Evolutionary conservation across 2,113 vertebrate genomes (phyloP), one percentile per base, ranked within the genome.

Genomic region (Rhineura floridana): DNA sequence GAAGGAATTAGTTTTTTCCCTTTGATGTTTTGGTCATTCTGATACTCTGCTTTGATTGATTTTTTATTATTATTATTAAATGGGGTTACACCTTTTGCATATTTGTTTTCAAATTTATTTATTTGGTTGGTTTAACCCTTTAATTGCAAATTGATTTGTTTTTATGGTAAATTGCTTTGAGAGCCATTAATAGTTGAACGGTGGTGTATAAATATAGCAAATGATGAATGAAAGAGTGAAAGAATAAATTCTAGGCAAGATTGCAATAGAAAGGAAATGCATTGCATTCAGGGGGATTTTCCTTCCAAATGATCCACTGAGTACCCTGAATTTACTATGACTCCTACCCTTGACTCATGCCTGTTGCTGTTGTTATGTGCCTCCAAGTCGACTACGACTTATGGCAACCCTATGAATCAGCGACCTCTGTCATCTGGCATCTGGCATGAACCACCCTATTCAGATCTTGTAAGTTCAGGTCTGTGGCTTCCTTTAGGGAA

Each of bases 331-430:
- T 59, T 62, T 62, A 59, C 10, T 6, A 59, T 73, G 67, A 75
- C 78, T 77, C n/a, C 12, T 30, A 78, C 48, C 25, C 75, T 33
- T n/a, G 59, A 81, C 39, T 88, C 86, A 81, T 81, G 33, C n/a
- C n/a, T n/a, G n/a, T n/a, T n/a, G n/a, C n/a, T n/a, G n/a, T n/a
- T n/a, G n/a, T n/a, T n/a, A n/a, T n/a, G n/a, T n/a, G n/a, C n/a
- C n/a, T n/a, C n/a, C n/a, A n/a, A n/a, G n/a, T n/a, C n/a, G n/a
- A n/a, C n/a, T n/a, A n/a, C n/a, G n/a, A n/a, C n/a, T n/a, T n/a
- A n/a, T n/a, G n/a, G n/a, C n/a, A n/a, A n/a, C n/a, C n/a, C n/a
- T n/a, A n/a, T n/a, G n/a, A n/a, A n/a, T n/a, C n/a, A n/a, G n/a
- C n/a, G n/a, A n/a, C n/a, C n/a, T n/a, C n/a, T n/a, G n/a, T n/a